Evolutionary conservation across 2,888 invertebrate genomes (phyloP), one percentile per base, ranked within the genome.

Genomic region (Hesperia comma): DNA sequence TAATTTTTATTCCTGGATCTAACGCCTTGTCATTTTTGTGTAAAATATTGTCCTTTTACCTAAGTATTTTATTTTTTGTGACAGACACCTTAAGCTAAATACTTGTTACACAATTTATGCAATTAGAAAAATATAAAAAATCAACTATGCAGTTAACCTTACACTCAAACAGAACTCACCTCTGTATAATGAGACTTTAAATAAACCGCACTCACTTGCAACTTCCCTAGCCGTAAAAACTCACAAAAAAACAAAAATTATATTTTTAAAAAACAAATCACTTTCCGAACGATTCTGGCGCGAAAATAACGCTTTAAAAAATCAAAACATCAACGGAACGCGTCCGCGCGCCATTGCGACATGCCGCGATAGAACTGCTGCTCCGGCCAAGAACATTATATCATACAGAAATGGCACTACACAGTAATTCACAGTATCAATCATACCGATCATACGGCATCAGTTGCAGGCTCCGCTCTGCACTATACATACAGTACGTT

Each of bases 271-370:
- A 15, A 19, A 40, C 19, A 56, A 33, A 56, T 37, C 37, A 61
- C 51, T 51, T 61, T 61, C 53, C 61, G 61, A 61, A 61, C 61
- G 51, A 26, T 53, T n/a, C 3, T 61, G 46, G 46, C 61, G 61
- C 61, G 61, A 61, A 61, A 61, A 56, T 37, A 14, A 26, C 51
- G 37, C n/a, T 33, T 61, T 61, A 51, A 61, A 61, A 61, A 51
- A 21, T 40, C n/a, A 33, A 61, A 53, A 61, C 61, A 33, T 53
- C 51, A 53, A 26, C 61, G 53, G 37, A 51, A 51, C 51, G 37
- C 61, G 61, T 61, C 51, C 61, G 61, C 51, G 61, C 61, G 51
- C 15, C 46, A 46, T 61, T 61, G 37, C 61, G 61, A 53, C 61
- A 53, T 61, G 51, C 40, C 40, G 40, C 53, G 61, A 61, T 49